Percentiles rank a stretch among this genome's conserved stretches.
phyloP scores from a whole-genome alignment of 1,140 invertebrate species.

The Megathymus violae region DNA sequence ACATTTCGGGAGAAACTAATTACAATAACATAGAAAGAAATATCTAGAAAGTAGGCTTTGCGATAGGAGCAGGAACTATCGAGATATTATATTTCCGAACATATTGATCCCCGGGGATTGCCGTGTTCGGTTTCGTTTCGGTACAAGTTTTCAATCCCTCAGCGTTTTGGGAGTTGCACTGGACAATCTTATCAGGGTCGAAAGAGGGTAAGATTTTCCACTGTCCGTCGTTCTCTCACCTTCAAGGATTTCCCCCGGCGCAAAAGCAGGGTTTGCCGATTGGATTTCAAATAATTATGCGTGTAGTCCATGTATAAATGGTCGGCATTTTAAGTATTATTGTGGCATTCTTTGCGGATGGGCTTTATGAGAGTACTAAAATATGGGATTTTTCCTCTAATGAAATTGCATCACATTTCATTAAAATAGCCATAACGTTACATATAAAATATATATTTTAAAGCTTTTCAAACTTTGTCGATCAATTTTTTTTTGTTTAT shows the following conservation, averaged over 20 bases:
- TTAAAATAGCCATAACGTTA: too few species aligned
- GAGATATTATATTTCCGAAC: slow-evolving; percentile 77
- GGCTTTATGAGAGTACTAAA: too few species aligned
- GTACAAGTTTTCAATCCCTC: slow-evolving; percentile 79
- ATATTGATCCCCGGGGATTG: slow-evolving; percentile 78
- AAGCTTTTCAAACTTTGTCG: too few species aligned
- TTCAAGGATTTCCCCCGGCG: slow-evolving; percentile 74
- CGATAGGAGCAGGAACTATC: slow-evolving; percentile 62
- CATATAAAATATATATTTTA: too few species aligned
- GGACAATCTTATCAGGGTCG: slow-evolving; percentile 79
- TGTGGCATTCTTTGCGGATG: not conserved
- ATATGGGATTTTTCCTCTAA: too few species aligned
- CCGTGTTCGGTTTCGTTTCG: slow-evolving; percentile 76
- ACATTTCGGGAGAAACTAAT: slow-evolving; percentile 46
- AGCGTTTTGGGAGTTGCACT: slow-evolving; percentile 79
- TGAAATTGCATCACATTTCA: too few species aligned
- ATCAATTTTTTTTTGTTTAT: too few species aligned
- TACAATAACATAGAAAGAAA: slow-evolving; percentile 55
- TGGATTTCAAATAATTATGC: slow-evolving; percentile 77
- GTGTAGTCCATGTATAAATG: slow-evolving; percentile 52
- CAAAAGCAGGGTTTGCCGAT: slow-evolving; percentile 53
- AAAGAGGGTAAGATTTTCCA: slow-evolving; percentile 74
- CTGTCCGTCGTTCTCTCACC: slow-evolving; percentile 74
- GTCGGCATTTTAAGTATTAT: slow-evolving; percentile 39
- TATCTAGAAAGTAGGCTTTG: slow-evolving; percentile 49